Conservation (phyloP, 30 jellyfish, hydroid and myxozoan genomes). For the Pseudorhiza aurosa region DNA sequence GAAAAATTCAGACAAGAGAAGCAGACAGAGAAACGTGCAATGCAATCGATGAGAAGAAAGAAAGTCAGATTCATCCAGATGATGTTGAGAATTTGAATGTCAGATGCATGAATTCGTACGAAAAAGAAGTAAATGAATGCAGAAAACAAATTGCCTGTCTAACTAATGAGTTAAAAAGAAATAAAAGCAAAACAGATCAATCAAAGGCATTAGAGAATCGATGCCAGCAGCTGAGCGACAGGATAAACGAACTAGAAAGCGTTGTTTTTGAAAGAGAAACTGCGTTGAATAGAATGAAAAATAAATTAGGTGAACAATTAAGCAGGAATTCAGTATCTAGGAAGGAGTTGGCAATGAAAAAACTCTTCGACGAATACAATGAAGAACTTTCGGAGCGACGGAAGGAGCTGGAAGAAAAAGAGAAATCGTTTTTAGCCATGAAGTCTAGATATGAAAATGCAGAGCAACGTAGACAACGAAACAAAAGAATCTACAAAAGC, state of each 20-base stretch:
- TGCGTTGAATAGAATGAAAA: too few species aligned
- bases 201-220: background rate
- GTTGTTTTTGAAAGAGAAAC: background rate
- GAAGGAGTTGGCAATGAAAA: background rate
- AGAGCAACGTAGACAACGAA: background rate
- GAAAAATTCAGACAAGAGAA: slow-evolving; percentile 2
- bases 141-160: background rate
- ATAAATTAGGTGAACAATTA: too few species aligned
- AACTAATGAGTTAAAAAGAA: background rate
- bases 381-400: background rate
- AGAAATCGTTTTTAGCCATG: background rate
- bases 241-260: background rate
- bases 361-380: background rate
- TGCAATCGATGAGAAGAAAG: background rate
- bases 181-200: background rate
- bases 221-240: background rate
- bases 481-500: background rate
- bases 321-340: too few species aligned
- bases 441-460: background rate
- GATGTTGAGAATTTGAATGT: background rate
- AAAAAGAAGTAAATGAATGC: background rate
- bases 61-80: background rate
- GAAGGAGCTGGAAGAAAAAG: background rate
- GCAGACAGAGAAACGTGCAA: background rate
- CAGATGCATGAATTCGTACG: slow-evolving; percentile 2